A percentile compares a stretch with the other conserved stretches of the same genome.
These are phyloP conservation scores for Ooceraea biroi DNA, from an alignment of 1,140 invertebrate species.

Conservation along the genomic window DNA sequence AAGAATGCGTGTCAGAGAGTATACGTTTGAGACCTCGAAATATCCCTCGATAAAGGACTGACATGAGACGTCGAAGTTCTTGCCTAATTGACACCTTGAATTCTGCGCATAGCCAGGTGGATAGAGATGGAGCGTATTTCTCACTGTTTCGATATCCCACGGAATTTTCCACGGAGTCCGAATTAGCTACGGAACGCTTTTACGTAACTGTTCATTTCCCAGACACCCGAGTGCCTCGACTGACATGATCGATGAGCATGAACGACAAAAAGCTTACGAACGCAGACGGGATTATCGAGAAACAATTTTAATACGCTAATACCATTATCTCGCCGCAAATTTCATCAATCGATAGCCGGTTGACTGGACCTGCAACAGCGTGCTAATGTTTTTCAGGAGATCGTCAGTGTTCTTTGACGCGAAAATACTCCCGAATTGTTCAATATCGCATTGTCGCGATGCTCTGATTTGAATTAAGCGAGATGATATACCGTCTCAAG, in stretches of 20 bases:
- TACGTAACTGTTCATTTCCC: constrained; percentile 39
- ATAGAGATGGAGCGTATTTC: background rate
- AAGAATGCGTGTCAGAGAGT: no score
- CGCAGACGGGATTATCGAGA: constrained; percentile 38
- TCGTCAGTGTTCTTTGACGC: background rate
- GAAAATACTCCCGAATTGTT: constrained; percentile 5
- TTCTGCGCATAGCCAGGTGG: background rate
- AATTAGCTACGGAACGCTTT: constrained; percentile 7
- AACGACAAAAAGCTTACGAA: constrained; percentile 42
- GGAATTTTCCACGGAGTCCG: constrained; percentile 22
- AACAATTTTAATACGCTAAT: constrained; percentile 51
- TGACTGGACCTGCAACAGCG: background rate
- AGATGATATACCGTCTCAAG: no score
- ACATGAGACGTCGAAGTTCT: constrained; percentile 9
- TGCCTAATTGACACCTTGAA: constrained; percentile 33
- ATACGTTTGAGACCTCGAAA: no score
- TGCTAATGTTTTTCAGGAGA: background rate
- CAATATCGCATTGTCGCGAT: no score
- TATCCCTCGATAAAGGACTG: background rate
- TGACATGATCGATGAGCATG: constrained; percentile 46
- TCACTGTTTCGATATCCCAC: constrained; percentile 15
- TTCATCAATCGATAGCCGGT: constrained; percentile 25
- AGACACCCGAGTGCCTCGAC: constrained; percentile 43
- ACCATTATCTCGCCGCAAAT: constrained; percentile 25
- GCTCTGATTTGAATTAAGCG: no score